Evolutionary conservation across 2,888 invertebrate genomes (phyloP), one percentile per base, ranked within the genome.

Genomic region (Siphlonurus alternatus): DNA sequence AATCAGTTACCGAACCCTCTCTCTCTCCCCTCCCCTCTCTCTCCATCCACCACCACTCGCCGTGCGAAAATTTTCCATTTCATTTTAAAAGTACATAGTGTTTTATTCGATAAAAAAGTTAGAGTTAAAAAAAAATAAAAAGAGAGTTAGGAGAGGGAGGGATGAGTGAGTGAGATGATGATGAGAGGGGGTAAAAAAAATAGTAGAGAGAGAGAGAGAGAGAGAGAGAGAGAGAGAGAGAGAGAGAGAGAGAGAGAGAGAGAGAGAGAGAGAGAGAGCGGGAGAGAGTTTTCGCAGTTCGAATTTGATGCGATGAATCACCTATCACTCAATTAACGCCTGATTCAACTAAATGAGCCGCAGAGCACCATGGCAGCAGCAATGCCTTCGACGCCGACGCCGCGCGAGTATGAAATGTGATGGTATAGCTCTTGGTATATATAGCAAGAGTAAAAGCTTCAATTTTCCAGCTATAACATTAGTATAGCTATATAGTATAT

Each of bases 1-100:
- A 61, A 61, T 61, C 61, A 61, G 61, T 61, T 61, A 56, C 59
- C 63, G 67, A 63, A 66, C 67, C 70, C 69, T 73, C n/a, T n/a
- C n/a, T n/a, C n/a, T n/a, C n/a, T n/a, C n/a, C n/a, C n/a, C n/a
- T n/a, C n/a, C n/a, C n/a, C n/a, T n/a, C n/a, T n/a, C n/a, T n/a
- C n/a, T n/a, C n/a, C n/a, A n/a, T n/a, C n/a, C n/a, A n/a, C n/a
- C n/a, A n/a, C 72, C 72, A 72, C 72, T 73, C 72, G 72, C 72
- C 71, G 71, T 70, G 69, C 67, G 66, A 70, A 68, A 61, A 61
- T 7, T 24, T 61, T 24, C 15, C 24, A 61, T 61, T 25, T 61
- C 24, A 61, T 24, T 61, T 61, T 61, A 24, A 24, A 24, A 56
- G 22, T 56, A 20, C 19, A 20, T 22, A 56, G 56, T n/a, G 56